Evolutionary conservation across 2,113 vertebrate species (phyloP).

Genomic region (Rhabdomys dilectus): DNA sequence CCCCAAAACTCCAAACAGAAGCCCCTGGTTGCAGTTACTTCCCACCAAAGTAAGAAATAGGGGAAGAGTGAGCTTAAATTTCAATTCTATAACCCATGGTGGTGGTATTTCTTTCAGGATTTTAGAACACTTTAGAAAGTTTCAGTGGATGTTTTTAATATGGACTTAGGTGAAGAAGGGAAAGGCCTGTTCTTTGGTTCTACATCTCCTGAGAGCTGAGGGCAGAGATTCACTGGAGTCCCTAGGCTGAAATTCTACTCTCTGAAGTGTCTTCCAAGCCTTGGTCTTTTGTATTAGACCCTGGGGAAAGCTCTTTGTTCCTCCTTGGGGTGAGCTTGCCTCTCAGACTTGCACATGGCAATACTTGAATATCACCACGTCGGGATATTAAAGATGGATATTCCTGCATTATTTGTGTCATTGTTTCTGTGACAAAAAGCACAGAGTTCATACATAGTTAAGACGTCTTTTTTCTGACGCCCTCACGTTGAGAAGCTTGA

Average conservation of each 20-base stretch:
- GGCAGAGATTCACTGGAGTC: slow-evolving; percentile 84
- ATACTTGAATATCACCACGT: slow-evolving; percentile 90
- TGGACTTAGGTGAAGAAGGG: neutral
- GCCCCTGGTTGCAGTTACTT: slow-evolving; percentile 34
- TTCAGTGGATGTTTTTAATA: slow-evolving; percentile 51
- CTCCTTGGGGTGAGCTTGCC: slow-evolving; percentile 87
- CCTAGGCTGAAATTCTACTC: slow-evolving; percentile 84
- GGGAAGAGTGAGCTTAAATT: neutral
- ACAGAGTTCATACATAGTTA: slow-evolving; percentile 92
- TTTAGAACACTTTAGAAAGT: slow-evolving; percentile 54
- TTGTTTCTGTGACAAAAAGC: slow-evolving; percentile 96
- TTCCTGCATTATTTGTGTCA: slow-evolving; percentile 93
- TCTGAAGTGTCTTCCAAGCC: slow-evolving; percentile 85
- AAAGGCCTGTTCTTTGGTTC: slow-evolving; percentile 42
- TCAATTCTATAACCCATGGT: slow-evolving; percentile 42
- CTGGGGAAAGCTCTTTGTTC: slow-evolving; percentile 90
- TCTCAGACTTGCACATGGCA: slow-evolving; percentile 91
- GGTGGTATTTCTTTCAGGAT: slow-evolving; percentile 15
- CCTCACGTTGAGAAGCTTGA: slow-evolving; percentile 95
- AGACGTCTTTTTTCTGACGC: slow-evolving; percentile 93
- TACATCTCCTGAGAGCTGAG: slow-evolving; percentile 79
- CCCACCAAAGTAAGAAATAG: slow-evolving; percentile 34
- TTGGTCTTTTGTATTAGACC: slow-evolving; percentile 88
- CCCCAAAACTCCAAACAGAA: slow-evolving; percentile 65
- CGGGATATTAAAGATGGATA: slow-evolving; percentile 93